These are phyloP conservation scores for Drosophila anomalata DNA, from an alignment of 2,888 invertebrate species.

Conservation along the genomic window DNA sequence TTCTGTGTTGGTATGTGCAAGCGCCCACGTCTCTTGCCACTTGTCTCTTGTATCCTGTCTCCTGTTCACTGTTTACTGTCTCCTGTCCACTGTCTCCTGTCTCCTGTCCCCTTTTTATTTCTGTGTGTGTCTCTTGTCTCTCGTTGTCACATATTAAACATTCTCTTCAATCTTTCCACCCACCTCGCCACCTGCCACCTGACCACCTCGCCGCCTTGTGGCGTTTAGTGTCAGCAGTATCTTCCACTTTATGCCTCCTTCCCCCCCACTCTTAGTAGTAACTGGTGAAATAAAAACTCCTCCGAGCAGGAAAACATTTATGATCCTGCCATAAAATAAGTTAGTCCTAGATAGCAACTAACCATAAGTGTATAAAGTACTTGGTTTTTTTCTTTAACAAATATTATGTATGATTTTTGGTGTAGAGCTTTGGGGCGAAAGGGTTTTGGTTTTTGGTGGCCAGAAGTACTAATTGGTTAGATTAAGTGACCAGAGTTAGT, in stretches of 20 bases:
- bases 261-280: constrained; percentile 6
- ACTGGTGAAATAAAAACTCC: constrained; percentile 20
- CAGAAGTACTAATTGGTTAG: no score
- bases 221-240: constrained; percentile 17
- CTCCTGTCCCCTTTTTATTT: constrained; percentile 1
- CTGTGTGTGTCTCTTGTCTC: constrained; percentile 12
- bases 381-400: neutral
- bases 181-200: no score
- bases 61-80: constrained; percentile 4
- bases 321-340: constrained; percentile 26
- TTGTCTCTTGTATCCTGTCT: constrained; percentile 16
- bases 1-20: constrained; percentile 45
- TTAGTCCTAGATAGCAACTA: constrained; percentile 33
- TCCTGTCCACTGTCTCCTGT: constrained; percentile 5
- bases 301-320: neutral
- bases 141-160: constrained; percentile 41
- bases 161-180: constrained; percentile 13
- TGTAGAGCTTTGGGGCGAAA: neutral
- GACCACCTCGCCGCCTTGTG: no score
- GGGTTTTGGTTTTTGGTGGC: neutral
- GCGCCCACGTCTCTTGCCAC: constrained; percentile 22
- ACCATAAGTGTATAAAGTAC: constrained; percentile 28
- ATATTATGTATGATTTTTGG: neutral
- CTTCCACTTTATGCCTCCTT: neutral
- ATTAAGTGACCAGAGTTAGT: no score